phyloP scores from a whole-genome alignment of 2,113 vertebrate genomes.

The Peromyscus californicus region DNA sequence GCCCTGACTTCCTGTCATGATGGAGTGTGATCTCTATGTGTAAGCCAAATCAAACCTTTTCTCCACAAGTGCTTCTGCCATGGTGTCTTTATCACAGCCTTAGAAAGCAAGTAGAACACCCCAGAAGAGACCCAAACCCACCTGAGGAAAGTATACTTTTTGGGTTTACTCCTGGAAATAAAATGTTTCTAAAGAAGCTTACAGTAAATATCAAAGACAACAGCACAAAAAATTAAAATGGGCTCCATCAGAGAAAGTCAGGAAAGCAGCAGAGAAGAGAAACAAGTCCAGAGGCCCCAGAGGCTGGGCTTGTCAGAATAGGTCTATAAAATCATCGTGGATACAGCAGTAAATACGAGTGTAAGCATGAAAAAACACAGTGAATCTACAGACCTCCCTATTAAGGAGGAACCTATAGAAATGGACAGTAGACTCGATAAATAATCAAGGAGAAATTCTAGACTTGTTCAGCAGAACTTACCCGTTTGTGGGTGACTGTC shows the following conservation, averaged over 20 bases:
- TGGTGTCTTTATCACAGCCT: not conserved
- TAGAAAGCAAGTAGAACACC: not conserved
- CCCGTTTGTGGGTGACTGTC: not conserved
- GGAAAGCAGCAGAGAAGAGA: constrained; percentile 34
- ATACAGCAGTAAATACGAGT: not conserved
- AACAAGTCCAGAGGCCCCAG: not conserved
- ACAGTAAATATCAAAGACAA: constrained; percentile 20
- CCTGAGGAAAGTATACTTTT: not conserved
- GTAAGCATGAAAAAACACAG: not conserved
- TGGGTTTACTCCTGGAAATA: not conserved
- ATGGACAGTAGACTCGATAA: constrained; percentile 9
- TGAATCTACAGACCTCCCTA: not conserved
- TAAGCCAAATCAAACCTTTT: not conserved
- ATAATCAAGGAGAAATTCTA: constrained; percentile 16
- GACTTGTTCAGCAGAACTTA: not conserved
- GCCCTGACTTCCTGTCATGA: not conserved
- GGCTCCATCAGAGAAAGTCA: not conserved
- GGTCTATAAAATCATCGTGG: not conserved
- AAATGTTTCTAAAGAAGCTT: constrained; percentile 16
- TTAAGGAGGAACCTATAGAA: constrained; percentile 12
- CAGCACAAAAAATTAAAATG: constrained; percentile 10
- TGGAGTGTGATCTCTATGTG: not conserved
- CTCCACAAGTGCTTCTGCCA: not conserved
- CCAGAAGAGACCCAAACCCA: not conserved
- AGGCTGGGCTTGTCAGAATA: not conserved